phyloP scores from a whole-genome alignment of 2,797 vertebrate genomes.

The Hyperoplus lanceolatus region DNA sequence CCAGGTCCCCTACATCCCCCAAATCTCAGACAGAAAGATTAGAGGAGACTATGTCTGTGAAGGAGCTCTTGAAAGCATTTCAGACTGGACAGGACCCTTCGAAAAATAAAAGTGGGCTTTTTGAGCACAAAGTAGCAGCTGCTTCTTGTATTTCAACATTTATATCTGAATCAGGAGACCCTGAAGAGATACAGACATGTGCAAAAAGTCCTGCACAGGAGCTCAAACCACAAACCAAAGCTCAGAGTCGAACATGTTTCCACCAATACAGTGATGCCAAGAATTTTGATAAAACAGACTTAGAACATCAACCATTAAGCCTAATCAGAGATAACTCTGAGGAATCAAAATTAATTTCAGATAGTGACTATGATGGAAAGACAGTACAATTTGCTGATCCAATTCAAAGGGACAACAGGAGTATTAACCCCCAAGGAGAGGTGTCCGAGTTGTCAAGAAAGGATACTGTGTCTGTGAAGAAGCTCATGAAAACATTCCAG shows the following conservation, averaged over 20 bases:
- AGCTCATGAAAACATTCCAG: slow-evolving; percentile 96
- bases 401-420: slow-evolving; percentile 19
- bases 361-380: slow-evolving; percentile 34
- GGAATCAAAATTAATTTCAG: slow-evolving; percentile 36
- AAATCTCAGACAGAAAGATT: slow-evolving; percentile 90
- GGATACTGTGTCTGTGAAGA: slow-evolving; percentile 93
- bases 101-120: slow-evolving; percentile 92
- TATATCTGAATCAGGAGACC: slow-evolving; percentile 55
- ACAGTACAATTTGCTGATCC: slow-evolving; percentile 34
- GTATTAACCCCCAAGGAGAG: slow-evolving; percentile 2
- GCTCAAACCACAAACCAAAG: slow-evolving; percentile 28
- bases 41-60: slow-evolving; percentile 97
- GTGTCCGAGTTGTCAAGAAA: slow-evolving; percentile 56
- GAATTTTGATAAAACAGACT: slow-evolving; percentile 10
- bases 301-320: slow-evolving; percentile 14
- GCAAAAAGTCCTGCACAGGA: slow-evolving; percentile 33
- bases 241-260: slow-evolving; percentile 19
- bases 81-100: slow-evolving; percentile 97
- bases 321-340: slow-evolving; percentile 32
- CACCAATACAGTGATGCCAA: slow-evolving; percentile 23
- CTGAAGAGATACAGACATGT: slow-evolving; percentile 23
- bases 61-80: slow-evolving; percentile 96
- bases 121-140: slow-evolving; percentile 90
- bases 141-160: slow-evolving; percentile 44
- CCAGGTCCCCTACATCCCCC: slow-evolving; percentile 88